Percentiles rank a stretch among this genome's conserved stretches.
Evolutionary conservation across 2,113 vertebrate genomes (phyloP).

Genomic region (Chelonoidis abingdonii): DNA sequence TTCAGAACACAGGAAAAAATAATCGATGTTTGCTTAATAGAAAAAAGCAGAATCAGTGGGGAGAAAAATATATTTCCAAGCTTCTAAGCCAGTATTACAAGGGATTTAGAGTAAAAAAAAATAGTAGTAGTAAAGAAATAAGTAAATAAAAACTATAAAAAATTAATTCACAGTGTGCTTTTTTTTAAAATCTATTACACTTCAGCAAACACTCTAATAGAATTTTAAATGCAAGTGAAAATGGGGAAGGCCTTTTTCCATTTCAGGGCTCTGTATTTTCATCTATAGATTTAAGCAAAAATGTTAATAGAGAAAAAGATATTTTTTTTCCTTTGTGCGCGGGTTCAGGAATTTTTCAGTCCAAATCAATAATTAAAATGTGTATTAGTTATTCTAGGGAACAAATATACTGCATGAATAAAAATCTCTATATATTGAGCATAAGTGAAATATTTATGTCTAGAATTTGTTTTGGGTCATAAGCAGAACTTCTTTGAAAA

Average conservation of each 20-base stretch:
- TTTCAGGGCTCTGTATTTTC: conserved; percentile 46
- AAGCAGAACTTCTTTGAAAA: neutral
- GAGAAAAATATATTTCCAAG: conserved; percentile 69
- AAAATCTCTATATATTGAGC: neutral
- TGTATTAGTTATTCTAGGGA: conserved; percentile 25
- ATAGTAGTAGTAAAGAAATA: neutral
- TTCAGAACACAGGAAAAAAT: neutral
- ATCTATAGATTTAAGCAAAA: conserved; percentile 65
- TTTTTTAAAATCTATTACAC: conserved; percentile 67
- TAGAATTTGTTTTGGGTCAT: conserved; percentile 10
- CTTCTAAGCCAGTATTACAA: conserved; percentile 46
- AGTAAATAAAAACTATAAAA: conserved; percentile 75
- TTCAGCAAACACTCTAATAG: conserved; percentile 67
- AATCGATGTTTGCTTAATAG: conserved; percentile 64
- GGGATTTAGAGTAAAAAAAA: conserved; percentile 42
- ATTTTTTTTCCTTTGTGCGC: conserved; percentile 53
- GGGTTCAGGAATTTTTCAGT: conserved; percentile 42
- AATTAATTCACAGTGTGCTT: conserved; percentile 73
- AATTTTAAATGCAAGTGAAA: conserved; percentile 73
- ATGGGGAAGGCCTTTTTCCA: conserved; percentile 57
- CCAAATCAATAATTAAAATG: conserved; percentile 76
- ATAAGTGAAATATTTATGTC: conserved; percentile 1
- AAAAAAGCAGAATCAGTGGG: conserved; percentile 63
- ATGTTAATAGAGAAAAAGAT: conserved; percentile 61
- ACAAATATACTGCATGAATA: conserved; percentile 11